These are phyloP conservation scores for Drosophila neotestacea DNA, from an alignment of 2,888 invertebrate species.

Conservation along the genomic window DNA sequence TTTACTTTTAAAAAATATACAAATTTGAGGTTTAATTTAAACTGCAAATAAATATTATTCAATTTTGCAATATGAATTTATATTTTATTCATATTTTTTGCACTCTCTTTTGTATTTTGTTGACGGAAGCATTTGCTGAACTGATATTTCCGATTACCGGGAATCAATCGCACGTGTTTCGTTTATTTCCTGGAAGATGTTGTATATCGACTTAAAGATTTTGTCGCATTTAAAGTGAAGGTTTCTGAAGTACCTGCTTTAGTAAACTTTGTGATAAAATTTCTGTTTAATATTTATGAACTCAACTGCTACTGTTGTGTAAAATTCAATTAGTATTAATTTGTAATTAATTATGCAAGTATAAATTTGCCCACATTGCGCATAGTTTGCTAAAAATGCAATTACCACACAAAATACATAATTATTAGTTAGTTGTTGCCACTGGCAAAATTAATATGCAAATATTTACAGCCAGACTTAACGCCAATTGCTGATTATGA, in stretches of 20 bases:
- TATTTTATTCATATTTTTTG: constrained; percentile 16
- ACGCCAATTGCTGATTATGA: constrained; percentile 46
- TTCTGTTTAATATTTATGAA: background rate
- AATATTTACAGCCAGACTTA: constrained; percentile 25
- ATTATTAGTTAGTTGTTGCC: constrained; percentile 45
- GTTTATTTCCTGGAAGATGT: constrained; percentile 25
- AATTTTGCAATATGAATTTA: no score
- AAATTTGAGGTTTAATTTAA: no score
- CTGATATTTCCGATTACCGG: constrained; percentile 38
- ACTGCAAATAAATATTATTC: no score
- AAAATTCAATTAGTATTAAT: constrained; percentile 43
- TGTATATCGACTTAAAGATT: constrained; percentile 12
- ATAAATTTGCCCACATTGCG: constrained; percentile 8
- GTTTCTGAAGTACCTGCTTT: constrained; percentile 2
- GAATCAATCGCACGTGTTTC: constrained; percentile 14
- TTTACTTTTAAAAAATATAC: no score
- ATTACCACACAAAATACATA: constrained; percentile 50
- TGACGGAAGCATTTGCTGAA: constrained; percentile 41
- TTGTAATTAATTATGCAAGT: constrained; percentile 48
- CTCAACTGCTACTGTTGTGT: background rate
- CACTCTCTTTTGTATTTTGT: constrained; percentile 24
- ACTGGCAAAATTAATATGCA: constrained; percentile 37
- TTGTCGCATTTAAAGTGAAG: background rate
- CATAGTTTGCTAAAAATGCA: constrained; percentile 47
- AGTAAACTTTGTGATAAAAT: background rate